Percentiles rank a stretch among this genome's conserved stretches.
Evolutionary conservation across 1,140 invertebrate species (phyloP).

Genomic region (Stegodyphus dumicola): DNA sequence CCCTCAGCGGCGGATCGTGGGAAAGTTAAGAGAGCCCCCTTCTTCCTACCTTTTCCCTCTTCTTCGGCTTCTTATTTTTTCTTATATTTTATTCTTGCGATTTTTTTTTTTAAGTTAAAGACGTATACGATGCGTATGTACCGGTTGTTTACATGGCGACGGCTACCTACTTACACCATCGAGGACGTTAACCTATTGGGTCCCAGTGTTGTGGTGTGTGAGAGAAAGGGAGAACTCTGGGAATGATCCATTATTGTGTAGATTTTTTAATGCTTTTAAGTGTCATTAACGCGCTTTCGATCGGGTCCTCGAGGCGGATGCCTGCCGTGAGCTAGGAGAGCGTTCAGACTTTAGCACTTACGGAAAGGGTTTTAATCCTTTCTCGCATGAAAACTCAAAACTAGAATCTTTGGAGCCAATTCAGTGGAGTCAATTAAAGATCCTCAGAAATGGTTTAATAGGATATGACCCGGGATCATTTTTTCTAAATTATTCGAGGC

Average conservation of each 20-base stretch:
- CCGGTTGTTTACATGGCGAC: slow-evolving; percentile 54
- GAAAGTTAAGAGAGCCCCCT: slow-evolving; percentile 24
- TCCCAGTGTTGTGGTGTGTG: background rate
- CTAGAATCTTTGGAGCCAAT: too few species aligned
- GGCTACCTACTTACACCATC: slow-evolving; percentile 21
- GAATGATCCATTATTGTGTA: too few species aligned
- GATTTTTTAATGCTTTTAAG: background rate
- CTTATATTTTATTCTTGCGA: slow-evolving; percentile 14
- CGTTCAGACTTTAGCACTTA: background rate
- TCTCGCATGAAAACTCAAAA: too few species aligned
- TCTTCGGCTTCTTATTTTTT: slow-evolving; percentile 5
- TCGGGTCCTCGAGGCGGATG: background rate
- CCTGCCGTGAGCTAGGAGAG: background rate
- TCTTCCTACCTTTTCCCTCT: slow-evolving; percentile 49
- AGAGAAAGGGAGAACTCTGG: too few species aligned
- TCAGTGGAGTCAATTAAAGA: too few species aligned
- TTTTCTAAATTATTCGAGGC: too few species aligned
- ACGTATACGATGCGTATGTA: slow-evolving; percentile 4
- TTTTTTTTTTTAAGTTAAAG: slow-evolving; percentile 15
- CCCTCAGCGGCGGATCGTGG: slow-evolving; percentile 41
- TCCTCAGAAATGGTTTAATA: too few species aligned
- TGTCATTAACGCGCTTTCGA: background rate
- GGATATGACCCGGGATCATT: too few species aligned
- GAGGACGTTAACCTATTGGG: slow-evolving; percentile 46
- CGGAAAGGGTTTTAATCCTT: too few species aligned